Conservation (phyloP, 2,888 invertebrate genomes). For the Hyppa rectilinea region DNA sequence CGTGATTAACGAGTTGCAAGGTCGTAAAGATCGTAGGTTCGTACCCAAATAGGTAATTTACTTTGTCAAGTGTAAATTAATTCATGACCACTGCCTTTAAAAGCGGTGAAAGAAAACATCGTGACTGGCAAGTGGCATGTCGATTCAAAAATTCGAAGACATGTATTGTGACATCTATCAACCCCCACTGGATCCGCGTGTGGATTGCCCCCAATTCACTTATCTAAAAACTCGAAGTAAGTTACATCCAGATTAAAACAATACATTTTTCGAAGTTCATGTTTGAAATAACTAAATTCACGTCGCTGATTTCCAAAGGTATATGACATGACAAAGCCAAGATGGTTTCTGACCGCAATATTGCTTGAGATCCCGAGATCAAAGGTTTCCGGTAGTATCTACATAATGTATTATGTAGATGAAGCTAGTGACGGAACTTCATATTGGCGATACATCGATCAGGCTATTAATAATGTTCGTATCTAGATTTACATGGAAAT, state of each 20-base stretch:
- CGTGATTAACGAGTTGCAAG: too few relatives aligned
- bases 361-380: background rate
- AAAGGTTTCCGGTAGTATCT: conserved; percentile 1
- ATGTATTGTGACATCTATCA: too few relatives aligned
- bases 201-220: too few relatives aligned
- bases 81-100: too few relatives aligned
- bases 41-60: too few relatives aligned
- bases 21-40: too few relatives aligned
- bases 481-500: background rate
- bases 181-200: too few relatives aligned
- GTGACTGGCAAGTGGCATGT: too few relatives aligned
- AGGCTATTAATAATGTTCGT: background rate
- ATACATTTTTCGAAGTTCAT: background rate
- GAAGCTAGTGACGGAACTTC: background rate
- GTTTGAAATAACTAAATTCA: background rate
- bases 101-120: too few relatives aligned
- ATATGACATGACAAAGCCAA: background rate
- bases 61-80: too few relatives aligned
- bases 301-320: background rate
- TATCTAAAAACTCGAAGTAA: background rate
- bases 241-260: background rate
- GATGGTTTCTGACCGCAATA: background rate
- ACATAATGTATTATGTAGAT: background rate
- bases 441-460: background rate
- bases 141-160: too few relatives aligned